Conservation (phyloP, 2,113 vertebrate genomes). For the Toxotes jaculatrix region DNA sequence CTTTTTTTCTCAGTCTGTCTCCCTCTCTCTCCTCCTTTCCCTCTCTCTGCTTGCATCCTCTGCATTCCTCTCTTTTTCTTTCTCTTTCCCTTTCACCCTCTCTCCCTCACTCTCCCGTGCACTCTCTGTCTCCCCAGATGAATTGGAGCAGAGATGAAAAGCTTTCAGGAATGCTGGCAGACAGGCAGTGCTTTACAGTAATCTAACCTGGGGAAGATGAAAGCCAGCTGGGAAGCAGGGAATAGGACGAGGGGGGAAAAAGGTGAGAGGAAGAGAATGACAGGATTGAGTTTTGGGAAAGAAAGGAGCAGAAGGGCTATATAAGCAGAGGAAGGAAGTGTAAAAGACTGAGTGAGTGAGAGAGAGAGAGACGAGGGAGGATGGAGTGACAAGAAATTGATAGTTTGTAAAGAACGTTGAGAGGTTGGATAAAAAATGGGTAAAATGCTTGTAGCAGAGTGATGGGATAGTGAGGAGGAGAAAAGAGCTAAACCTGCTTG, state of each 20-base stretch:
- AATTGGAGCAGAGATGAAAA: conserved; percentile 81
- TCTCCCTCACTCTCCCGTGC: conserved; percentile 24
- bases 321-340: conserved; percentile 24
- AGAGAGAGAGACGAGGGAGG: no score
- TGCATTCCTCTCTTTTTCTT: conserved; percentile 25
- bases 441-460: conserved; percentile 10
- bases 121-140: conserved; percentile 76
- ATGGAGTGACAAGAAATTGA: conserved; percentile 24
- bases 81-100: conserved; percentile 27
- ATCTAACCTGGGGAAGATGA: conserved; percentile 85
- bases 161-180: conserved; percentile 84
- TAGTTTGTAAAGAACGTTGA: conserved; percentile 43
- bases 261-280: conserved; percentile 67
- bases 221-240: conserved; percentile 77
- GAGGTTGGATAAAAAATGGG: conserved; percentile 18
- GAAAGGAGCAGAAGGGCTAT: conserved; percentile 35
- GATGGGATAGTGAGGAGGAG: neutral
- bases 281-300: conserved; percentile 65
- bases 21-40: conserved; percentile 23
- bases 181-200: conserved; percentile 83
- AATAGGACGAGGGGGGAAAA: conserved; percentile 53
- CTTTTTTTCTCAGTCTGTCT: conserved; percentile 11
- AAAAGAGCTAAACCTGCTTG: neutral
- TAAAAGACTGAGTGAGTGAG: conserved; percentile 7
- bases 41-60: conserved; percentile 37